Evolutionary conservation across 2,113 vertebrate species (phyloP), one percentile per base, ranked within the genome.

Genomic region (Isurus oxyrinchus): DNA sequence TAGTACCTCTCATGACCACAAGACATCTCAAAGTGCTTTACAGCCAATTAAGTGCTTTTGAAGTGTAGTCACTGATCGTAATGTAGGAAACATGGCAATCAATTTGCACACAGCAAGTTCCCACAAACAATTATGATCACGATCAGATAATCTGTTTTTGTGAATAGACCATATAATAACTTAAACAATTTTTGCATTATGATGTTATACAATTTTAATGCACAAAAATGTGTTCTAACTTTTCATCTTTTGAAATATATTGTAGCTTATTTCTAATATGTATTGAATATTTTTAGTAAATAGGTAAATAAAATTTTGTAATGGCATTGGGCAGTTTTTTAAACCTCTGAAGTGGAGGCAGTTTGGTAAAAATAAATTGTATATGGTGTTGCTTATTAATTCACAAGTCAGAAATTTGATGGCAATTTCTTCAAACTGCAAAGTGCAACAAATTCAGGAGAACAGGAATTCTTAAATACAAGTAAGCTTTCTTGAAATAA

Each of bases 381-480:
- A 93, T 40, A 81, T n/a, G 55, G 13, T 61, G n/a, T 40, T 61
- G 11, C 16, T n/a, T 61, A 57, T n/a, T 44, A 61, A n/a, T 93
- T 93, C 35, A n/a, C 59, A n/a, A 7, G 5, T n/a, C 55, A 35
- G 27, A 91, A 59, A 61, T 93, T 61, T 61, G 13, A 81, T 49
- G 87, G 10, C 53, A 90, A 55, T 55, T 57, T 35, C 55, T 91
- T 55, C 27, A 25, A 72, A 55, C 63, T 72, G 40, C 66, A 95
- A 95, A 72, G 94, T 72, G 27, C 88, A 91, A 91, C 44, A 95
- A 49, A 55, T 94, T 66, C 90, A 94, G 59, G n/a, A 91, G 35
- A 40, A 14, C 19, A 19, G 81, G 40, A 84, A 40, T 63, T 40
- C 31, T 72, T 49, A 69, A 67, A 69, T 81, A 35, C 53, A 67